Base-by-base conservation (phyloP, 1,140 invertebrate genomes). In the Psilanteris sp. region DNA sequence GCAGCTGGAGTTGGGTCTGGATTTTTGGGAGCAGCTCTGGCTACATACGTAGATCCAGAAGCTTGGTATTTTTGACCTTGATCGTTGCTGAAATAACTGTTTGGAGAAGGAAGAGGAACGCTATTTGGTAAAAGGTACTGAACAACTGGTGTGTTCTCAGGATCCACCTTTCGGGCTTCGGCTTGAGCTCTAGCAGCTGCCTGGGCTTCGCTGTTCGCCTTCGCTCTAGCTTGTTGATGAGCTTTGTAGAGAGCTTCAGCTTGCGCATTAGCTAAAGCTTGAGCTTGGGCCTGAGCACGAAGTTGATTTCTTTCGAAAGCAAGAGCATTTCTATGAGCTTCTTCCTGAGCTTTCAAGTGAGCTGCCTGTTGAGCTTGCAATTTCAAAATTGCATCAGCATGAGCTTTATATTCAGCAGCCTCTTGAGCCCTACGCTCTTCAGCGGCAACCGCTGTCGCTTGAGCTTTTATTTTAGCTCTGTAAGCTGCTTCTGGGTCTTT, bases 231-330 rank as follows among this genome's bases (percentile, higher is more conserved):
- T 14, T 81, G 77, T 7, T 83, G 82, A 41, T 85, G 84, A 14
- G 74, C 67, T 14, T 87, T 87, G 34, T 84, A 88, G 2, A 89
- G 64, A 4, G 83, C 86, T 8, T 82, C 70, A 0, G 87, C 87
- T 54, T 89, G 87, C 1, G 87, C 86, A 31, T 88, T 83, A 0
- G 87, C 87, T 0, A 87, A 0, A 1, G 83, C 86, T 37, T 89
- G 87, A n/a, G 87, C 86, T 0, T 85, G 81, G 2, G 79, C 86
- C 14, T 87, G 86, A 0, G 86, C 87, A 3, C 81, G 80, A 2
- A 80, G 11, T 27, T 88, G 86, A 62, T 87, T 86, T 11, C 84
- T 84, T 34, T 89, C 87, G 6, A 87, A 87, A 29, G 81, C 81
- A 4, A 88, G 41, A 6, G 86, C 87, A 16, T 84, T 81, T 0